Conservation (phyloP, 2,113 vertebrate genomes). For the Cebidichthys violaceus region DNA sequence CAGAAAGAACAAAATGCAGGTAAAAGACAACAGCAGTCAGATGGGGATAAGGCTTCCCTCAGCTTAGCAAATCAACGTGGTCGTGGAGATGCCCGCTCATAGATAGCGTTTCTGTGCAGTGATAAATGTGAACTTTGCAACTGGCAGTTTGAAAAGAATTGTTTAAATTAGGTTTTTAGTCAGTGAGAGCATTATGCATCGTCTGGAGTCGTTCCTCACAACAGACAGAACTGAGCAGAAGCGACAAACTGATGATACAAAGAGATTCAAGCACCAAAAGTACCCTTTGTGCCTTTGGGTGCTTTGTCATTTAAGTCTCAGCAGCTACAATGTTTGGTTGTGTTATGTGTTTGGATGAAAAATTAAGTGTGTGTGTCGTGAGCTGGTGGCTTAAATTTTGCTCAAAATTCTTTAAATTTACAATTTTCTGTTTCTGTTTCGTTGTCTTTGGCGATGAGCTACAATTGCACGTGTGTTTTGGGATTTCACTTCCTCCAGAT, state of each 20-base stretch:
- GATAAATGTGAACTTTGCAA: conserved; percentile 2
- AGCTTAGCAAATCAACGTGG: background rate
- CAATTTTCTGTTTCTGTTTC: too few species aligned
- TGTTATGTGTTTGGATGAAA: background rate
- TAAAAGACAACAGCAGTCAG: background rate
- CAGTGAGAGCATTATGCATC: background rate
- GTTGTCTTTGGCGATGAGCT: too few species aligned
- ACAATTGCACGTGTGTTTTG: background rate
- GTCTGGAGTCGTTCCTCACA: background rate
- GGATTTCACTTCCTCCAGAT: background rate
- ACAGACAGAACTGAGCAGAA: background rate
- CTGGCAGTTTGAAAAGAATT: background rate
- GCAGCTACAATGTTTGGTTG: too few species aligned
- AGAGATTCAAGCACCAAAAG: background rate
- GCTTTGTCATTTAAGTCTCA: background rate
- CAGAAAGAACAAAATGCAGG: background rate
- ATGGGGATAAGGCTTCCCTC: background rate
- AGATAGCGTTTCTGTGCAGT: background rate
- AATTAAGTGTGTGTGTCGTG: background rate
- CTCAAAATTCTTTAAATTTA: background rate
- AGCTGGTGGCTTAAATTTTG: background rate
- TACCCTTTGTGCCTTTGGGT: background rate
- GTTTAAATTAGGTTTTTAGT: conserved; percentile 6
- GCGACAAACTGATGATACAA: background rate
- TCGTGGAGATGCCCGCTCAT: background rate